A percentile compares a stretch with the other conserved stretches of the same genome.
These are phyloP conservation scores for Oncorhynchus clarkii DNA, from an alignment of 2,113 vertebrate genomes.

Conservation along the genomic window DNA sequence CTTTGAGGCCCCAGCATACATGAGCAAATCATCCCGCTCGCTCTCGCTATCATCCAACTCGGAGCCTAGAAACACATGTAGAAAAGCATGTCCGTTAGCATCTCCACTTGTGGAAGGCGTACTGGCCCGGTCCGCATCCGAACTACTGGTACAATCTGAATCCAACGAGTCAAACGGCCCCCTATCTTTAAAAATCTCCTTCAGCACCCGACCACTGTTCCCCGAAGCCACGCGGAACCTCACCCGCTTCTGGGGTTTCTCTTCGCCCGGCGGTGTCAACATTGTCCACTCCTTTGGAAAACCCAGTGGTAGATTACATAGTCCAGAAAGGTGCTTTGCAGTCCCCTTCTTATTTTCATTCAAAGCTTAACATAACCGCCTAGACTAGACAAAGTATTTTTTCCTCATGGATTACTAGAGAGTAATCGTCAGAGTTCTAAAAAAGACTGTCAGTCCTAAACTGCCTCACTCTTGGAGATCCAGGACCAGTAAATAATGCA, in stretches of 20 bases:
- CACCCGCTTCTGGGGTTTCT: conserved; percentile 83
- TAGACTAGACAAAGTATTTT: conserved; percentile 49
- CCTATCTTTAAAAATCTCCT: conserved; percentile 90
- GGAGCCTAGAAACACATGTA: conserved; percentile 72
- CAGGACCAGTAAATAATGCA: conserved; percentile 86
- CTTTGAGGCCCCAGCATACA: conserved; percentile 81
- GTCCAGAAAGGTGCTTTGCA: conserved; percentile 50
- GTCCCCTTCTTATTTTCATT: conserved; percentile 50
- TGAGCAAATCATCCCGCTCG: conserved; percentile 82
- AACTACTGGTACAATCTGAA: conserved; percentile 87
- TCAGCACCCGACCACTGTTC: conserved; percentile 89
- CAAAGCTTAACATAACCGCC: conserved; percentile 30
- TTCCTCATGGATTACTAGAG: conserved; percentile 57
- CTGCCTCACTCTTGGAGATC: conserved; percentile 63
- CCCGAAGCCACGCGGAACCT: conserved; percentile 93
- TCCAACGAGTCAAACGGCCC: conserved; percentile 83
- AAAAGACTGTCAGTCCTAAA: conserved; percentile 72
- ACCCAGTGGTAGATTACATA: conserved; percentile 72
- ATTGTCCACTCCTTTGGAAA: conserved; percentile 70
- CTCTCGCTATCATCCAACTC: conserved; percentile 83
- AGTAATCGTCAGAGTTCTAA: conserved; percentile 62
- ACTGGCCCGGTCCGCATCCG: conserved; percentile 81
- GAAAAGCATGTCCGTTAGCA: conserved; percentile 61
- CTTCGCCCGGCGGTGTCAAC: conserved; percentile 61
- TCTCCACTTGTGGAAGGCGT: conserved; percentile 80